Evolutionary conservation across 2,888 invertebrate species (phyloP), one percentile per base, ranked within the genome.

Genomic region (Drosophila diplacantha): DNA sequence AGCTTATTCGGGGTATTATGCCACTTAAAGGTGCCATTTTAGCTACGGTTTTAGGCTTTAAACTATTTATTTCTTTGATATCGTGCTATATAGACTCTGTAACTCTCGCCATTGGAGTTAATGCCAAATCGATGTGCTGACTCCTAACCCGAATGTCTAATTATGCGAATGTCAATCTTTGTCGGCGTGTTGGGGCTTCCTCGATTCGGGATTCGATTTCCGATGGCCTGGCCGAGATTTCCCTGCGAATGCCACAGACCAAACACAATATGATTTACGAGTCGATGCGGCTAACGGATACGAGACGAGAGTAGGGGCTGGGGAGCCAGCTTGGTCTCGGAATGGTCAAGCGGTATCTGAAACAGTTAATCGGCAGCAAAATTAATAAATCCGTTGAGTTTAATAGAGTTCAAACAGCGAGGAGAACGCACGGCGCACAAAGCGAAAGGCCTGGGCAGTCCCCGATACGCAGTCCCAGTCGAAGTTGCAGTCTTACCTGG

Each of bases 321-420:
- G 18, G 46, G 50, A 55, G 58, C 55, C 52, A 43, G 58, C 49
- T 49, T 43, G 38, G 49, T 35, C 46, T 26, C 22, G 62, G 46
- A 53, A 51, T 73, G 72, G 67, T 71, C 75, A 81, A 65, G 75
- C 69, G 62, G 64, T 78, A 78, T 78, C 78, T 81, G 74, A 75
- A 81, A 81, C 75, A 75, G 78, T 81, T 80, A 81, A 81, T 81
- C 81, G 82, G 79, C 81, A 75, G 70, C 74, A 71, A 82, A 81
- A 81, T 81, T 81, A 82, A 82, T 82, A 80, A 82, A 78, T 79
- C 78, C 80, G 71, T 70, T 72, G 76, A 85, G 81, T 85, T 85
- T 85, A 85, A 85, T 85, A 79, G 83, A 85, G 85, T 85, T 85
- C 85, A 82, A 80, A 78, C 72, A 50, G 49, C 60, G 49, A 32